These are phyloP conservation scores for Augochlorella aurata DNA, from an alignment of 2,888 invertebrate species.

Conservation along the genomic window DNA sequence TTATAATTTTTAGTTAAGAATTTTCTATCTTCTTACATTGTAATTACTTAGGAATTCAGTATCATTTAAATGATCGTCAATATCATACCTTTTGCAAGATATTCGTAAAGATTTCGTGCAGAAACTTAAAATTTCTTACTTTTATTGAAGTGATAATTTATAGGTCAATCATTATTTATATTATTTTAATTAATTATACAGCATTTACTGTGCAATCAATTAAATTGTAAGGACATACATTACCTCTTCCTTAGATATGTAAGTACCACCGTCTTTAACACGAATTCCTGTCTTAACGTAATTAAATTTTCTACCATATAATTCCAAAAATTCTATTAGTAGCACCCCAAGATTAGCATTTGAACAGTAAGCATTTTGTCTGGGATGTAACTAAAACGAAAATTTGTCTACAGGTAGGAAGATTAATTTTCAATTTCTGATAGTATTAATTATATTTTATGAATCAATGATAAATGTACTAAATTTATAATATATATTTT, in stretches of 20 bases:
- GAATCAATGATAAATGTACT: neutral
- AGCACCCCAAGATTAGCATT: conserved; percentile 94
- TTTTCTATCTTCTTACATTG: neutral
- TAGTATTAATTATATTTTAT: conserved; percentile 1
- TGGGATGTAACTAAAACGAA: conserved; percentile 89
- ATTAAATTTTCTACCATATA: conserved; percentile 98
- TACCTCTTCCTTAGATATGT: conserved; percentile 95
- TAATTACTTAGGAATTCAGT: neutral
- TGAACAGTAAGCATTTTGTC: conserved; percentile 87
- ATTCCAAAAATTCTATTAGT: conserved; percentile 97
- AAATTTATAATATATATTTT: neutral
- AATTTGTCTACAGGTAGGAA: conserved; percentile 12
- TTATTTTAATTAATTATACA: no score
- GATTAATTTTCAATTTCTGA: conserved; percentile 6
- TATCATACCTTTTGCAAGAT: neutral
- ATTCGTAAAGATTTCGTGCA: neutral
- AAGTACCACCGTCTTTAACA: conserved; percentile 95
- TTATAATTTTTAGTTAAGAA: neutral
- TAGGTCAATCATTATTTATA: neutral
- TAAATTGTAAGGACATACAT: conserved; percentile 41
- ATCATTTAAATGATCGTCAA: neutral
- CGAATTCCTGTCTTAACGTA: conserved; percentile 97
- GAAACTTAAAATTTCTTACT: neutral
- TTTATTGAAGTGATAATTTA: neutral
- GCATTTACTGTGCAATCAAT: neutral